These are phyloP conservation scores for Arvicanthis niloticus DNA, from an alignment of 2,113 vertebrate species.

Conservation along the genomic window DNA sequence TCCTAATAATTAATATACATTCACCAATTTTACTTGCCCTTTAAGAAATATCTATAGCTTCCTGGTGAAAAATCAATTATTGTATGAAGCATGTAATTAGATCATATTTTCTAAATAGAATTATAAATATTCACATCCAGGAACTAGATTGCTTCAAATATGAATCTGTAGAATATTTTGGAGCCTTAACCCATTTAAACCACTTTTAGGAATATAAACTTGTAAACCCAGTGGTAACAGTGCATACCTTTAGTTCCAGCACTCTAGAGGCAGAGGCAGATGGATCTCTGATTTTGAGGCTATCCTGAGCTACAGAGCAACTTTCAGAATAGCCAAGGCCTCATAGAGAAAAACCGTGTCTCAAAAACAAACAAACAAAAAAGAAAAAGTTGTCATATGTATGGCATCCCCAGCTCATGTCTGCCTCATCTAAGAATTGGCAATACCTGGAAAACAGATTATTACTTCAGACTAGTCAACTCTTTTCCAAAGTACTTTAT, in stretches of 20 bases:
- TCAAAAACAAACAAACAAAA: neutral
- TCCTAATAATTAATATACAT: neutral
- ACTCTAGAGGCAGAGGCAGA: neutral
- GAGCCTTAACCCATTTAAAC: neutral
- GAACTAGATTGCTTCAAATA: neutral
- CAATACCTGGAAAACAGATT: neutral
- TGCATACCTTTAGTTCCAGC: neutral
- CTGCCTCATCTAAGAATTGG: neutral
- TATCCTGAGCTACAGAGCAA: neutral
- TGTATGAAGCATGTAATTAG: neutral
- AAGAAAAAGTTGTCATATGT: neutral
- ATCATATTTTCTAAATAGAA: constrained; percentile 16
- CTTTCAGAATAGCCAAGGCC: neutral
- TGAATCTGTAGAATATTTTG: neutral
- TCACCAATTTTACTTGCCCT: neutral
- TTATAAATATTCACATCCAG: neutral
- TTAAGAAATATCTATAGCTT: neutral
- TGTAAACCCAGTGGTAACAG: neutral
- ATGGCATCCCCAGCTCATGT: neutral
- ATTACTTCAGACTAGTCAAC: neutral
- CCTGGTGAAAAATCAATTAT: constrained; percentile 12
- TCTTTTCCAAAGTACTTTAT: neutral
- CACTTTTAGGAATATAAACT: neutral
- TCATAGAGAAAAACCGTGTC: neutral
- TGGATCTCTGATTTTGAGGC: neutral